Percentiles rank a stretch among this genome's conserved stretches.
phyloP scores from a whole-genome alignment of 1,140 invertebrate species.

The Plutomurus gul region DNA sequence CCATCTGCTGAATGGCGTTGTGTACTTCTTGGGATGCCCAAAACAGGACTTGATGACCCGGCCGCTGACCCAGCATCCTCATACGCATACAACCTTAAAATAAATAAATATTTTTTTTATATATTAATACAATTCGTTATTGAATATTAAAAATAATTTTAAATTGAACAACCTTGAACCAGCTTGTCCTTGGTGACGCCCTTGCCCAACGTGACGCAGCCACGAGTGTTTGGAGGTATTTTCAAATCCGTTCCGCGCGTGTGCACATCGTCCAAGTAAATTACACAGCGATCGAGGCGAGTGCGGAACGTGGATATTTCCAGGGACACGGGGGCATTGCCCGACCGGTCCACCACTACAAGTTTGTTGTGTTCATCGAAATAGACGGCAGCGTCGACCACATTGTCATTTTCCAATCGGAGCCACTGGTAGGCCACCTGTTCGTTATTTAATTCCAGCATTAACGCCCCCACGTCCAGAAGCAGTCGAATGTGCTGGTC shows the following conservation, averaged over 20 bases:
- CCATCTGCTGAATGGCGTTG: conserved; percentile 30
- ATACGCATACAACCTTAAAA: conserved; percentile 50
- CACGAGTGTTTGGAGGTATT: conserved; percentile 31
- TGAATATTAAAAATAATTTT: too few relatives aligned
- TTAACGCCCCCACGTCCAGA: conserved; percentile 48
- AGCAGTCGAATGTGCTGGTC: conserved; percentile 17
- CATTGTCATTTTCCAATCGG: not conserved
- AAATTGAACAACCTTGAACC: conserved; percentile 49
- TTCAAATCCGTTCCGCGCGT: conserved; percentile 52
- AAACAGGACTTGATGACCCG: conserved; percentile 42
- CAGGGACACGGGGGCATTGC: not conserved
- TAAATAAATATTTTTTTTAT: too few relatives aligned
- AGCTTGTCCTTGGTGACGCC: conserved; percentile 49
- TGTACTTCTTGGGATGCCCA: conserved; percentile 48
- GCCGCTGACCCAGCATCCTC: conserved; percentile 43
- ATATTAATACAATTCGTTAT: too few relatives aligned
- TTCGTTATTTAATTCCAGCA: conserved; percentile 46
- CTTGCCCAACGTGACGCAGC: conserved; percentile 49
- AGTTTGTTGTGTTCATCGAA: conserved; percentile 42
- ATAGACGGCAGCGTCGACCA: conserved; percentile 45
- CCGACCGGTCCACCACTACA: conserved; percentile 16
- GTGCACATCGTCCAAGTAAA: conserved; percentile 52
- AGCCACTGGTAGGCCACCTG: conserved; percentile 48
- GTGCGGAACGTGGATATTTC: conserved; percentile 33
- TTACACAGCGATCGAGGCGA: conserved; percentile 30